phyloP scores from a whole-genome alignment of 2,797 vertebrate genomes.

The Eptatretus atami region DNA sequence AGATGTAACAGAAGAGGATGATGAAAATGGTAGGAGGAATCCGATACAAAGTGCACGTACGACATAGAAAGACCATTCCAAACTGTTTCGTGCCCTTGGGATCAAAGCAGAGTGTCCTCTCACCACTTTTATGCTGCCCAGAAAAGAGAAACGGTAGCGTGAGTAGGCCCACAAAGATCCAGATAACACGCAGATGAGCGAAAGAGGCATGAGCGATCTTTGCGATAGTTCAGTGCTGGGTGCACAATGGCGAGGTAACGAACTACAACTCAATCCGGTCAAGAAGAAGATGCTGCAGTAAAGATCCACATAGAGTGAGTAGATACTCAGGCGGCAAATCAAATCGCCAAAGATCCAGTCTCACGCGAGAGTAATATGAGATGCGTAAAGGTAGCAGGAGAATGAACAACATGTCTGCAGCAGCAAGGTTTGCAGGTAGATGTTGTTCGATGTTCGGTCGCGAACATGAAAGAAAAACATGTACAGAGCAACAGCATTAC shows the following conservation, averaged over 20 bases:
- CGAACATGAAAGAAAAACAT: too few species aligned
- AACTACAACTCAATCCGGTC: slow-evolving; percentile 10
- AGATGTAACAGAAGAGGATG: too few species aligned
- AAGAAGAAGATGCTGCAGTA: slow-evolving; percentile 13
- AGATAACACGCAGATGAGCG: slow-evolving; percentile 11
- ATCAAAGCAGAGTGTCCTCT: slow-evolving; percentile 69
- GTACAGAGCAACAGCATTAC: slow-evolving; percentile 9
- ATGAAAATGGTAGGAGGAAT: slow-evolving; percentile 39
- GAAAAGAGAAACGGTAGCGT: slow-evolving; percentile 5
- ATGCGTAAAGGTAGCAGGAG: slow-evolving; percentile 10
- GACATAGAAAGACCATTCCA: slow-evolving; percentile 24
- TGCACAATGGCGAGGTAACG: slow-evolving; percentile 11
- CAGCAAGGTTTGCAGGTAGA: slow-evolving; percentile 12
- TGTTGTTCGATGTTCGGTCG: slow-evolving; percentile 10
- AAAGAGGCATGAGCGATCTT: too few species aligned
- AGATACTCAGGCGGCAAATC: slow-evolving; percentile 10
- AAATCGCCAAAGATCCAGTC: slow-evolving; percentile 7
- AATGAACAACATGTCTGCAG: slow-evolving; percentile 12
- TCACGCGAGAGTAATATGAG: slow-evolving; percentile 7
- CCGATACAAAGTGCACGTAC: slow-evolving; percentile 36
- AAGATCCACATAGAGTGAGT: slow-evolving; percentile 13
- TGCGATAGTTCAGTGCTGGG: slow-evolving; percentile 7
- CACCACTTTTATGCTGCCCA: slow-evolving; percentile 12
- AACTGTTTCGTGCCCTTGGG: slow-evolving; percentile 16
- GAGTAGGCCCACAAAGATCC: slow-evolving; percentile 8